Percentiles rank a stretch among this genome's conserved stretches.
Conservation (phyloP, 2,113 vertebrate genomes). For the Grammomys surdaster region DNA sequence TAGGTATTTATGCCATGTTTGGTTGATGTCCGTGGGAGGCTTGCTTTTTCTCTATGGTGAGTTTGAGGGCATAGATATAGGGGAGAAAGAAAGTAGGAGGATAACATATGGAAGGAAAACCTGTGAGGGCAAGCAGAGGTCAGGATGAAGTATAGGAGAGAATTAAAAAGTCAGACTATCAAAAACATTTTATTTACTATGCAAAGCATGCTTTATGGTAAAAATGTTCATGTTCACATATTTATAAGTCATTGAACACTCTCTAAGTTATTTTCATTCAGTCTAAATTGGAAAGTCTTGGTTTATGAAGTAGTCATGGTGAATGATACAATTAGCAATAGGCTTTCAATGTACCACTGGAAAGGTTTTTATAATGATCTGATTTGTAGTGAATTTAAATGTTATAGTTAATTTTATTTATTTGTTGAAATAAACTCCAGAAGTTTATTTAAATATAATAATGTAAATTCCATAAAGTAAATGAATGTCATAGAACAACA, state of each 20-base stretch:
- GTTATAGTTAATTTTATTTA: background rate
- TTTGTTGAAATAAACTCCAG: background rate
- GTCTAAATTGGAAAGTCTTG: background rate
- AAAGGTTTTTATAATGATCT: background rate
- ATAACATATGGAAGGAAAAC: background rate
- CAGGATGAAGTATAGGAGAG: background rate
- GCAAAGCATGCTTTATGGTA: accelerated
- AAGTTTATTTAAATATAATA: background rate
- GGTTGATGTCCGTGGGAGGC: background rate
- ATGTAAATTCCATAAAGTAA: background rate
- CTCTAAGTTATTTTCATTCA: background rate
- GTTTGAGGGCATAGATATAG: background rate
- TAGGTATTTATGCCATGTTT: background rate
- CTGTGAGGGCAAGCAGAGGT: background rate
- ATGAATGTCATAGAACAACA: background rate
- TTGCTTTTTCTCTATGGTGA: background rate
- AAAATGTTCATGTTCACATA: background rate
- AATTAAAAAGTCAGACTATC: background rate
- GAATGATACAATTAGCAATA: background rate
- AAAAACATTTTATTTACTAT: background rate
- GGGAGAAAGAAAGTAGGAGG: background rate
- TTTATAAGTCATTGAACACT: background rate
- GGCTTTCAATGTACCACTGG: background rate
- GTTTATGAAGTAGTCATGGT: background rate
- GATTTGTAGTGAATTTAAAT: background rate